These are phyloP conservation scores for Hypsopygia costalis DNA, from an alignment of 2,888 invertebrate species.

Conservation along the genomic window DNA sequence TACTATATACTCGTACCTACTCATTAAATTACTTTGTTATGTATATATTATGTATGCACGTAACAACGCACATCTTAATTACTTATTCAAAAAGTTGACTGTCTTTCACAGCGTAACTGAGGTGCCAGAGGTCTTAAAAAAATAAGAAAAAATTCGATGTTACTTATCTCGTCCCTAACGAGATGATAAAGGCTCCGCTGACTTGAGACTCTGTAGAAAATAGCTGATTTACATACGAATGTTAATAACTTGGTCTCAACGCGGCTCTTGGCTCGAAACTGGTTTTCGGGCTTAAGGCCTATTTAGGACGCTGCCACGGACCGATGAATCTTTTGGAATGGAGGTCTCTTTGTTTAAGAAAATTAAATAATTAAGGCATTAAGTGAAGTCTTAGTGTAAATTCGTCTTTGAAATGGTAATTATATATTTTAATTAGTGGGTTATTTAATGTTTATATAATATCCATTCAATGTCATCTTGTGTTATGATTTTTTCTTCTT, in stretches of 20 bases:
- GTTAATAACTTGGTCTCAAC: slow-evolving; percentile 62
- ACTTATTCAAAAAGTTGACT: slow-evolving; percentile 11
- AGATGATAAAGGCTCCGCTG: slow-evolving; percentile 59
- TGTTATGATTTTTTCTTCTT: too few relatives aligned
- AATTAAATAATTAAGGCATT: slow-evolving; percentile 7
- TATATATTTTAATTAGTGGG: too few relatives aligned
- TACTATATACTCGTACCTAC: too few relatives aligned
- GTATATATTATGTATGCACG: neutral
- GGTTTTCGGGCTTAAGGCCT: slow-evolving; percentile 27
- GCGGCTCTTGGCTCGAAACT: slow-evolving; percentile 33
- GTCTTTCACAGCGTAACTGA: slow-evolving; percentile 12
- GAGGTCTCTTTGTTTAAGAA: slow-evolving; percentile 8
- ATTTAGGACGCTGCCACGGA: slow-evolving; percentile 12
- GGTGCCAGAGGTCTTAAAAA: slow-evolving; percentile 13
- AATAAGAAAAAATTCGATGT: slow-evolving; percentile 38
- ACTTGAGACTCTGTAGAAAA: slow-evolving; percentile 49
- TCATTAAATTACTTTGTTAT: too few relatives aligned
- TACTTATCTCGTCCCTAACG: slow-evolving; percentile 55
- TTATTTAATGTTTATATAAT: too few relatives aligned
- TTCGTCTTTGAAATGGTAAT: too few relatives aligned
- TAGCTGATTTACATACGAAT: slow-evolving; percentile 72
- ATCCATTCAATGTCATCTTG: too few relatives aligned
- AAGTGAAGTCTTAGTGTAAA: neutral
- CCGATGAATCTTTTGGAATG: slow-evolving; percentile 8
- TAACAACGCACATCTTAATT: neutral